phyloP scores from a whole-genome alignment of 2,113 vertebrate species.

The Petrocephalus zakoni region DNA sequence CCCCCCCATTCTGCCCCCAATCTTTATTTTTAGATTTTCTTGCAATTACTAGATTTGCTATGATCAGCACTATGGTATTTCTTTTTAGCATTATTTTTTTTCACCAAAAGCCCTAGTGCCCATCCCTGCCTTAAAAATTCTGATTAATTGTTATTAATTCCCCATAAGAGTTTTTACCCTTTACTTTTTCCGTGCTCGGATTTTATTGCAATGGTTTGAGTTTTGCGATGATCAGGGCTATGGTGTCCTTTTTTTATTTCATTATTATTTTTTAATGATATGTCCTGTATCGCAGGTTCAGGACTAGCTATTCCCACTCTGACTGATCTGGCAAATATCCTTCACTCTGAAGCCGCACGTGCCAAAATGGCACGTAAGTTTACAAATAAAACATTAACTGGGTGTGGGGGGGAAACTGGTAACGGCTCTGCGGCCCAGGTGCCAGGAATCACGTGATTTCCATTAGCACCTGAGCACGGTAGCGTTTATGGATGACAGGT shows the following conservation, averaged over 20 bases:
- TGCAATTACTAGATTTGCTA: neutral
- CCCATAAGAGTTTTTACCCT: neutral
- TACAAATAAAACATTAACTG: neutral
- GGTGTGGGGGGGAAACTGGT: neutral
- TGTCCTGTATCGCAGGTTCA: neutral
- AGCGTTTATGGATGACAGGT: neutral
- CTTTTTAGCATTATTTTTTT: neutral
- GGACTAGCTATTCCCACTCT: neutral
- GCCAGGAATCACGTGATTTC: neutral
- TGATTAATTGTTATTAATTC: neutral
- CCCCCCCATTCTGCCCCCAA: neutral
- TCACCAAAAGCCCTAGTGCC: neutral
- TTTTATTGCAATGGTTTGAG: neutral
- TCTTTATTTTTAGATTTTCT: neutral
- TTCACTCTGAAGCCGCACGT: neutral
- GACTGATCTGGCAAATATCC: neutral
- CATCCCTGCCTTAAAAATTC: neutral
- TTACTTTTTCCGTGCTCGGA: neutral
- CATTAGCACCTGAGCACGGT: neutral
- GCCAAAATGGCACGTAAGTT: neutral
- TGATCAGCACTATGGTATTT: neutral
- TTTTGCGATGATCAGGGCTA: neutral
- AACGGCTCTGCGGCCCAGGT: neutral
- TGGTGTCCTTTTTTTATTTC: neutral
- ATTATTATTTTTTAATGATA: neutral